Base-by-base conservation (phyloP, 2,888 invertebrate species). In the Leptopilina syphax region DNA sequence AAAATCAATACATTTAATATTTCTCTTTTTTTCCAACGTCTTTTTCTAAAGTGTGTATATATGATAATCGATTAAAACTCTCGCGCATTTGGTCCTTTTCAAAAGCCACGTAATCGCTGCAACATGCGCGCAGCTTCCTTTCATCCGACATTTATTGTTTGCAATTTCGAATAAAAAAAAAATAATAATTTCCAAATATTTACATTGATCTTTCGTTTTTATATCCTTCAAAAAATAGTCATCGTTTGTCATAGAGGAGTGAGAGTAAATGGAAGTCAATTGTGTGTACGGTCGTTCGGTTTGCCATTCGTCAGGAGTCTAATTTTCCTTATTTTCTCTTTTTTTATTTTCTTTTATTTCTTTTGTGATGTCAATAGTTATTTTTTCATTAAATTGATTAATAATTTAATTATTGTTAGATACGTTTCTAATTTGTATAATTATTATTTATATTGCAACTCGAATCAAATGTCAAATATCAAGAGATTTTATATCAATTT, bases 81-180 rank as follows among this genome's bases (percentile, higher is more conserved):
- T 44, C 78, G 79, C 79, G 76, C 65, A 65, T 44, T 76, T 65
- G 70, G 78, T 81, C 65, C 77, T 83, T 82, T 80, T 81, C 83
- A 12, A 85, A 80, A 81, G 81, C 83, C 77, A 83, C 80, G 79
- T 82, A 82, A 80, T 80, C 78, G 81, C 8, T 76, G 60, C 60
- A 81, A 76, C 77, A 84, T 76, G 73, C 76, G 82, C 77, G 82
- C 83, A 83, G 84, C 82, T 77, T 83, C 65, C 80, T 78, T 81
- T 10, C 34, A 81, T 13, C 34, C 34, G 81, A 73, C 79, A 82
- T 83, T 86, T 86, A 86, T 84, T 89, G 85, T 88, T 83, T 84
- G 77, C 84, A 60, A 34, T 27, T 6, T 10, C 50, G 10, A 10
- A 34, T 34, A 34, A 50, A 50, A 50, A 50, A 50, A 10, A 3